These are phyloP conservation scores for Hippoglossus stenolepis DNA, from an alignment of 2,113 vertebrate genomes.

Conservation along the genomic window DNA sequence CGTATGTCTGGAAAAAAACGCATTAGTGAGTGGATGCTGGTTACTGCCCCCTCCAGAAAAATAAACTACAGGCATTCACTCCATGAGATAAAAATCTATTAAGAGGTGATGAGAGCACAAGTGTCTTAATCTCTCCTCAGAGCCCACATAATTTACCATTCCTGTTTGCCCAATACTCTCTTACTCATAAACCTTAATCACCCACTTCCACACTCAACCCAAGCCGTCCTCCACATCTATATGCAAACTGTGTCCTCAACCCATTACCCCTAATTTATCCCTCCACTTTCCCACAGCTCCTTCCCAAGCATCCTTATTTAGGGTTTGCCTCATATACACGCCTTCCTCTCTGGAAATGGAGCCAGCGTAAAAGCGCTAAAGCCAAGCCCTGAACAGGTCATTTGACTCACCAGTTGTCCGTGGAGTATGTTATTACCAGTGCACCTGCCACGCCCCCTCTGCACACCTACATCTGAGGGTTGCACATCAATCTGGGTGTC, in stretches of 20 bases:
- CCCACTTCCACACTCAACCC: constrained; percentile 7
- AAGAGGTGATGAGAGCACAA: constrained; percentile 17
- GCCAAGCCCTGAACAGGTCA: constrained; percentile 26
- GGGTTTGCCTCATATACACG: neutral
- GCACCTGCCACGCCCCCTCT: constrained; percentile 6
- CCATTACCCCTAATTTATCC: constrained; percentile 38
- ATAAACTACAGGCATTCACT: neutral
- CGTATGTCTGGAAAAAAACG: neutral
- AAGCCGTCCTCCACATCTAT: constrained; percentile 14
- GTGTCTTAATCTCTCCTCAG: constrained; percentile 10
- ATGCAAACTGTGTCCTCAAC: constrained; percentile 36
- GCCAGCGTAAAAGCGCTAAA: neutral
- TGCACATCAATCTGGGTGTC: neutral
- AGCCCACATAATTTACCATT: constrained; percentile 3
- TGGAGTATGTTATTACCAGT: constrained; percentile 23
- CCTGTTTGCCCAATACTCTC: constrained; percentile 31
- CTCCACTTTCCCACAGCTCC: constrained; percentile 1
- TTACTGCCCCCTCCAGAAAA: constrained; percentile 4
- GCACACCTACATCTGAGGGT: too few relatives aligned
- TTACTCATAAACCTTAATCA: constrained; percentile 36
- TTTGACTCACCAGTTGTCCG: constrained; percentile 33
- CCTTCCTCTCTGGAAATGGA: constrained; percentile 3
- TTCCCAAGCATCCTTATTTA: constrained; percentile 36
- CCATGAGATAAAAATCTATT: constrained; percentile 29
- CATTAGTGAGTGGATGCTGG: neutral